phyloP scores from a whole-genome alignment of 1,140 invertebrate genomes.

The Calephelis nemesis region DNA sequence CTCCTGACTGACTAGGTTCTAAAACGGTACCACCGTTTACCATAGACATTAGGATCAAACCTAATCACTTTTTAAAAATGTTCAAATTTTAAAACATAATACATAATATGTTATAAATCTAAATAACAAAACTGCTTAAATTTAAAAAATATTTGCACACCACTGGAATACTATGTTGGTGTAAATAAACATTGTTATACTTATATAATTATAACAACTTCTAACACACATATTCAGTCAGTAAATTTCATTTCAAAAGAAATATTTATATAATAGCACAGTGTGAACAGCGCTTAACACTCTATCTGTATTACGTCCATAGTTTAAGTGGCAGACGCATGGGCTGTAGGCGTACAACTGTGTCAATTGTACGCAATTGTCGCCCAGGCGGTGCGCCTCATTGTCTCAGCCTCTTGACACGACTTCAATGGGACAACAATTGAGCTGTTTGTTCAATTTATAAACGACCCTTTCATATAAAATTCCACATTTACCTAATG shows the following conservation, averaged over 20 bases:
- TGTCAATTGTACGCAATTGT: constrained; percentile 48
- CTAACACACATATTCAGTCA: no score
- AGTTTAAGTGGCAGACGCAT: constrained; percentile 21
- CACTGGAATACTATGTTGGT: no score
- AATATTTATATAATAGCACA: background rate
- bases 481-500: constrained; percentile 31
- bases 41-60: no score
- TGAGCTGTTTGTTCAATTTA: constrained; percentile 38
- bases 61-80: no score
- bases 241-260: no score
- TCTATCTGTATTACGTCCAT: constrained; percentile 1
- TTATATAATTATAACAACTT: background rate
- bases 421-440: constrained; percentile 31
- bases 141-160: no score
- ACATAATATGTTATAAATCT: no score
- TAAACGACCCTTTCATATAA: constrained; percentile 33
- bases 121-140: no score
- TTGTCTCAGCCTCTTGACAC: constrained; percentile 28
- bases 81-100: no score
- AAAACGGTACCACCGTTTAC: no score
- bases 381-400: constrained; percentile 25
- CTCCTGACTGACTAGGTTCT: no score
- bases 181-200: no score
- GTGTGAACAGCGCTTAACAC: background rate
- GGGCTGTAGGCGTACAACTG: constrained; percentile 35